These are phyloP conservation scores for Odiellus spinosus DNA, from an alignment of 2,888 invertebrate genomes.

Conservation along the genomic window DNA sequence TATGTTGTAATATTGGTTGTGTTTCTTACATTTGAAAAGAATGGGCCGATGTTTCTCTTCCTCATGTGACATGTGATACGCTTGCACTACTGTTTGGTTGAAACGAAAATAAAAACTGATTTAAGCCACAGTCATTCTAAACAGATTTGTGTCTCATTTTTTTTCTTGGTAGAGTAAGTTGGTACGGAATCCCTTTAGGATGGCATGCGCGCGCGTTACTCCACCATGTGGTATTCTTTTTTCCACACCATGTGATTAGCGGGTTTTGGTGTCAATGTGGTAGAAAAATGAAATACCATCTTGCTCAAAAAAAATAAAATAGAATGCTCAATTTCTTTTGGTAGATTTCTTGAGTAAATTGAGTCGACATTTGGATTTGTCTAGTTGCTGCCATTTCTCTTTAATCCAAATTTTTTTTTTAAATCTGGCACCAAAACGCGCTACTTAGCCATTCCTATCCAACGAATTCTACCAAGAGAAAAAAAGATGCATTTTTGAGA, in stretches of 20 bases:
- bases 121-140: constrained; percentile 3
- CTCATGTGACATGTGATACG: constrained; percentile 25
- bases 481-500: constrained; percentile 21
- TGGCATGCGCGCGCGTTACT: no score
- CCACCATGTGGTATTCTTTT: no score
- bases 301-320: constrained; percentile 15
- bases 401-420: background rate
- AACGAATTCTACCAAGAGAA: constrained; percentile 20
- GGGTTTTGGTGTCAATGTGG: constrained; percentile 17
- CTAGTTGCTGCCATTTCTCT: no score
- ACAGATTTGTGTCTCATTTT: constrained; percentile 16
- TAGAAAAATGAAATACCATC: constrained; percentile 7
- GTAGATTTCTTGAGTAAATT: constrained; percentile 11
- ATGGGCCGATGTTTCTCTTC: no score
- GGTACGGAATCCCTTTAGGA: no score
- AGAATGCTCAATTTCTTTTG: constrained; percentile 17
- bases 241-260: background rate
- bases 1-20: constrained; percentile 5
- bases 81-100: background rate
- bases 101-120: background rate
- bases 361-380: background rate
- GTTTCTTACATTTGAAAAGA: constrained; percentile 1
- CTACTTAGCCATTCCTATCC: constrained; percentile 4
- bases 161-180: constrained; percentile 15
- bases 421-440: constrained; percentile 19